These are phyloP conservation scores for Syndactyla subalaris DNA, from an alignment of 2,797 vertebrate genomes.

Conservation along the genomic window DNA sequence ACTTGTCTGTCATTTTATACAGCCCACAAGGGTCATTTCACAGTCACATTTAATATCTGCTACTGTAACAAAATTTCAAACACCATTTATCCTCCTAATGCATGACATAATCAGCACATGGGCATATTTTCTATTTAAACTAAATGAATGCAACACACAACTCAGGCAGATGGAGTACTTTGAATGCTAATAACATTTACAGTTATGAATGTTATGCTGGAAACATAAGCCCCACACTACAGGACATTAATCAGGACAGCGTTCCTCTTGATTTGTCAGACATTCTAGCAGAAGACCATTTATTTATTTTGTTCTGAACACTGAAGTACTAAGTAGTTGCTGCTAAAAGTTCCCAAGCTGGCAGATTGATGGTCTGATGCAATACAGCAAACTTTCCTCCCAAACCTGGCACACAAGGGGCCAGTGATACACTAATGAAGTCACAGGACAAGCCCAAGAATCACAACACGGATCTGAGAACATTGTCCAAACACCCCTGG, in stretches of 20 bases:
- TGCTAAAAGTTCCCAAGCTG: not conserved
- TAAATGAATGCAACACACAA: not conserved
- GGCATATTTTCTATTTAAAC: not conserved
- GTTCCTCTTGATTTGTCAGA: not conserved
- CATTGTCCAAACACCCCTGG: not conserved
- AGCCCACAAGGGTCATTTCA: not conserved
- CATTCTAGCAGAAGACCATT: not conserved
- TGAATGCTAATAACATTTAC: not conserved
- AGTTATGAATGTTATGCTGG: not conserved
- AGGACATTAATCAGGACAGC: not conserved
- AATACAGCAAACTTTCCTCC: not conserved
- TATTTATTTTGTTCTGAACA: not conserved
- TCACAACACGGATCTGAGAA: not conserved
- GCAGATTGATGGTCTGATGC: not conserved
- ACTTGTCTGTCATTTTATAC: not conserved
- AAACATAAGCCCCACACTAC: rapidly evolving
- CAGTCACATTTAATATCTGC: not conserved
- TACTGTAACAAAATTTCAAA: not conserved
- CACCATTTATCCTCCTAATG: not conserved
- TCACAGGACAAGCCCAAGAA: not conserved
- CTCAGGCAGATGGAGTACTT: not conserved
- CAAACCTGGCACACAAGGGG: not conserved
- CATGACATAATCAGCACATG: not conserved
- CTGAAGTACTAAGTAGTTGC: rapidly evolving
- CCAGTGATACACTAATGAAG: not conserved